Base-by-base conservation (phyloP, 2,888 invertebrate genomes). In the Scaptomyza tumidula region DNA sequence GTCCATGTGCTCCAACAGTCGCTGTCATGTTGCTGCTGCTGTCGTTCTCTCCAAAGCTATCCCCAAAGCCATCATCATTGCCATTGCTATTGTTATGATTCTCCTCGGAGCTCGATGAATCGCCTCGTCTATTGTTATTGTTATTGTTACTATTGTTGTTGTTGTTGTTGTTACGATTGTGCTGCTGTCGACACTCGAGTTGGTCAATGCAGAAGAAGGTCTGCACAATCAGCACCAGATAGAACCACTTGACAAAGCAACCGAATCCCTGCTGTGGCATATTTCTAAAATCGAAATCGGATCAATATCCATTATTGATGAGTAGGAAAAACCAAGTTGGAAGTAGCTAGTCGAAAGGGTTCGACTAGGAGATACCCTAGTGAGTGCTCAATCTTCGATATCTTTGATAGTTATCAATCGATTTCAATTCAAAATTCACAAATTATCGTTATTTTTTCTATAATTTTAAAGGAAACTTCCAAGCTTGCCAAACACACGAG, bases 191-290 rank as follows among this genome's bases (percentile, higher is more conserved):
- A 63, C 89, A 83, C 64, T 90, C 89, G 50, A 74, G 56, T 29
- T 77, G 75, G 44, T 73, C 80, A 49, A 86, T 76, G 71, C 82
- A 88, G 14, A 83, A 61, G n/a, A 86, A 52, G 14, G 71, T 72
- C 60, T 90, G 79, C 70, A 90, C 58, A 73, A 89, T 73, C 65
- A 88, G 64, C 69, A 84, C 71, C 75, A 89, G 27, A 80, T 78
- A 88, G 60, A 88, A 74, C 86, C 89, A 89, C 68, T 89, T 89
- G 62, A 80, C 72, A 68, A 80, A 61, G 69, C 77, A 80, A 67
- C 79, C 78, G 46, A 80, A 75, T 71, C 71, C 69, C 70, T 77
- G 83, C 67, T 76, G 73, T 76, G 75, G 73, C 88, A 88, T 88
- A 57, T 81, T 89, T 77, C 75, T 78, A 45, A 50, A 39, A 39